Conservation (phyloP, 2,797 vertebrate species). For the Cichlasoma orientale region DNA sequence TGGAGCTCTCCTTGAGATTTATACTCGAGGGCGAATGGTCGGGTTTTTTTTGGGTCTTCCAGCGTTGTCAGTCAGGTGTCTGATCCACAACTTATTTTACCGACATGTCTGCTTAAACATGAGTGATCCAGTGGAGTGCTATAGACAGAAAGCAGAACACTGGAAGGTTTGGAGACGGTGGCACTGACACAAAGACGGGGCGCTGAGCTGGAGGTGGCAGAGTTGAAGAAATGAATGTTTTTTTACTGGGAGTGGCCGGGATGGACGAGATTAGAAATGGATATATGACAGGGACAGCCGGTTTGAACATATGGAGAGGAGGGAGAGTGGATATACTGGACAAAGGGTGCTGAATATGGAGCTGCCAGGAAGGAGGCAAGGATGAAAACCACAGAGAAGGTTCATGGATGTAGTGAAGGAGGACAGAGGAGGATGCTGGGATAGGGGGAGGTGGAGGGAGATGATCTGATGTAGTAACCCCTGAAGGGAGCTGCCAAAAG, state of each 20-base stretch:
- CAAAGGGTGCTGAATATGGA: not conserved
- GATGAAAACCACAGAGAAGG: not conserved
- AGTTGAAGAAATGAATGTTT: not conserved
- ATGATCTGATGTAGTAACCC: not conserved
- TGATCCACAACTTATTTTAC: no score
- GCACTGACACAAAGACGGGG: not conserved
- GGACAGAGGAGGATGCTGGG: not conserved
- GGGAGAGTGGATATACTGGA: not conserved
- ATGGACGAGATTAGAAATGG: rapidly evolving
- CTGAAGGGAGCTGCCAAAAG: rapidly evolving
- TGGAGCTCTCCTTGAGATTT: no score
- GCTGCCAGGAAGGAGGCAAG: not conserved
- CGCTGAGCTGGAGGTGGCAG: not conserved
- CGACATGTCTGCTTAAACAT: no score
- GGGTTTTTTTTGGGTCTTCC: no score
- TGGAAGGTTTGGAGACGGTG: rapidly evolving
- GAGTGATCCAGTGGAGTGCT: no score
- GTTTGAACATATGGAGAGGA: not conserved
- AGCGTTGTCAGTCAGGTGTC: no score
- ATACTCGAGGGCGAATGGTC: no score
- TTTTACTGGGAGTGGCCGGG: not conserved
- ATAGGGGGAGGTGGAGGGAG: not conserved
- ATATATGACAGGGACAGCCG: not conserved
- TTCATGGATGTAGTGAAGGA: not conserved
- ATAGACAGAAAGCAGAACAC: no score